A percentile compares a stretch with the other conserved stretches of the same genome.
These are phyloP conservation scores for Sycophaga agraensis DNA, from an alignment of 1,140 invertebrate genomes.

Conservation along the genomic window DNA sequence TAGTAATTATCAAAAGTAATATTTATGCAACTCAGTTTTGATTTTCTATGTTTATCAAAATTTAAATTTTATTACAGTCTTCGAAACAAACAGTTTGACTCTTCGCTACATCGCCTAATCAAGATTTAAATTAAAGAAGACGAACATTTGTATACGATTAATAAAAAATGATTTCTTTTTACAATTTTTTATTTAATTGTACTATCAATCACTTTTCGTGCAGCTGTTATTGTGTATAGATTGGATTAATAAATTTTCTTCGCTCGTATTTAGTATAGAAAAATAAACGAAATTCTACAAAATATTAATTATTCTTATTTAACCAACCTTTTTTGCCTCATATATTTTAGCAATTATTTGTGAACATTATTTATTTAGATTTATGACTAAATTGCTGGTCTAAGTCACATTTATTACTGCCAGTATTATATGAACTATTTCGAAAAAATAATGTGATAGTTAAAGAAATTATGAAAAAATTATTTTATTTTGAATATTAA, in stretches of 20 bases:
- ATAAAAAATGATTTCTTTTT: neutral
- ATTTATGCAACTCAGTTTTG: constrained; percentile 12
- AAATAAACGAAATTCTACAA: constrained; percentile 25
- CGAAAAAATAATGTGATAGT: too few relatives aligned
- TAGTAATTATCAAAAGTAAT: constrained; percentile 9
- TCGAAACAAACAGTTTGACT: neutral
- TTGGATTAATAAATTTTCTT: constrained; percentile 25
- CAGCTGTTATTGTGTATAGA: constrained; percentile 25
- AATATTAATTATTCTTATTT: too few relatives aligned
- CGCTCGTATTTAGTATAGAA: constrained; percentile 26
- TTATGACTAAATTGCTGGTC: too few relatives aligned
- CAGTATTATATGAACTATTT: too few relatives aligned
- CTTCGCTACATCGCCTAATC: neutral
- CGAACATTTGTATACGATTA: constrained; percentile 27
- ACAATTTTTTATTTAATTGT: neutral
- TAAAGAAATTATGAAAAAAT: too few relatives aligned
- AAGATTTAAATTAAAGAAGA: neutral
- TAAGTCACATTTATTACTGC: too few relatives aligned
- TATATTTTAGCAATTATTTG: too few relatives aligned
- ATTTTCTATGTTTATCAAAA: constrained; percentile 5
- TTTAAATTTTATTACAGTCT: neutral
- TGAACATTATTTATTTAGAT: too few relatives aligned
- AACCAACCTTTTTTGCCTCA: too few relatives aligned
- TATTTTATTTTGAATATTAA: too few relatives aligned
- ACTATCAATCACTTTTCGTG: constrained; percentile 12